These are phyloP conservation scores for Lampris megalopsis DNA, from an alignment of 2,113 vertebrate species.

Conservation along the genomic window DNA sequence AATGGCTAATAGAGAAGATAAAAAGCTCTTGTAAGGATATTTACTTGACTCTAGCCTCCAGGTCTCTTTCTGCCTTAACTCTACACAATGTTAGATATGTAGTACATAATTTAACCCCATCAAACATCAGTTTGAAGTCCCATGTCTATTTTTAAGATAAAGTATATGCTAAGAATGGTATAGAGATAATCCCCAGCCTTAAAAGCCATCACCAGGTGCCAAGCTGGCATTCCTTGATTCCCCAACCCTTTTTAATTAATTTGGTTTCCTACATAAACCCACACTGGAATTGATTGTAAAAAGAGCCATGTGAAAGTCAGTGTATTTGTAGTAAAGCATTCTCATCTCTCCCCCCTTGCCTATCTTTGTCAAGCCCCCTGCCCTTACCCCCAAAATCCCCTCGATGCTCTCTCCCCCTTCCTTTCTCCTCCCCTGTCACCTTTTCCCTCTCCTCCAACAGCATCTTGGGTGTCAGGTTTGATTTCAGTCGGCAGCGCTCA, in stretches of 20 bases:
- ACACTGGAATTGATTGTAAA: too few species aligned
- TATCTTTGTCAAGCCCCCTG: constrained; percentile 19
- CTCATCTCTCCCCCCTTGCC: not conserved
- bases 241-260: not conserved
- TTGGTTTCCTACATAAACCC: too few species aligned
- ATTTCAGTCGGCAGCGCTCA: constrained; percentile 80
- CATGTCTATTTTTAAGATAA: too few species aligned
- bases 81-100: not conserved
- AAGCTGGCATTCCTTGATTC: not conserved
- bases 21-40: not conserved
- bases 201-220: not conserved
- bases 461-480: constrained; percentile 81
- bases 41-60: not conserved
- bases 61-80: not conserved
- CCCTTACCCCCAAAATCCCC: not conserved
- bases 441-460: constrained; percentile 62
- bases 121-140: too few species aligned
- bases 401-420: not conserved
- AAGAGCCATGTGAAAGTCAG: not conserved
- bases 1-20: constrained; percentile 20
- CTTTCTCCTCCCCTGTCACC: constrained; percentile 34
- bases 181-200: not conserved
- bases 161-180: too few species aligned
- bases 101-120: too few species aligned
- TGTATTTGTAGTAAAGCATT: not conserved